Base-by-base conservation (phyloP, 2,113 vertebrate genomes). In the Salvator merianae region DNA sequence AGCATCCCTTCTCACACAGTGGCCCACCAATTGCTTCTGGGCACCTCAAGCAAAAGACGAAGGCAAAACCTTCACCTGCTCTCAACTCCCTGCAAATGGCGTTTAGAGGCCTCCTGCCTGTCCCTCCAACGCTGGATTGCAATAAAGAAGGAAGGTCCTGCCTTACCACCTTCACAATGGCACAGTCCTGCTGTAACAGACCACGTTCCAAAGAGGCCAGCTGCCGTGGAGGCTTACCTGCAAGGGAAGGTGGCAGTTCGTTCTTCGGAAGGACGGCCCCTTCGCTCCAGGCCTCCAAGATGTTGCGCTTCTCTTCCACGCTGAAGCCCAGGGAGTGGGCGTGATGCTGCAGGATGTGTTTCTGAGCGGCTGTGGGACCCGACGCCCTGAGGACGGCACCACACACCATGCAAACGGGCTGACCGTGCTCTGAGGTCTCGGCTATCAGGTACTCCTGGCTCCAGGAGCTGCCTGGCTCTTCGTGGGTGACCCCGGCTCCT, bases 351-450 rank as follows among this genome's bases (percentile, higher is more conserved):
- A 97, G 92, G 14, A 98, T 98, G 94, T 98, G 97, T 4, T 91
- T 34, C 26, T 88, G 92, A 0, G 96, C 97, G 0, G 89, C 96
- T 68, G 95, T 95, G 6, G 96, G 93, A 0, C 94, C 96, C 55
- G 96, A 96, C 1, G 92, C 91, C 86, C 88, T 95, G 92, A 97
- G 96, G 90, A 96, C 93, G 28, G 97, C 96, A 2, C 97, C 97
- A 13, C 97, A 98, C 79, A 97, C 97, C 97, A 98, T 97, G 91
- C 97, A 98, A 91, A 98, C 96, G 3, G 96, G 89, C 87, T 96
- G 95, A 89, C 97, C 96, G 81, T 96, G 96, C 84, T 96, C 94
- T 0, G 97, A 96, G 89, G 97, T 96, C 14, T 92, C 96, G 81
- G 97, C 97, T 95, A 98, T 97, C 89, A 98, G 95, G 94, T 97